phyloP scores from a whole-genome alignment of 2,888 invertebrate species.

The Mongoloraphidia duomilia region DNA sequence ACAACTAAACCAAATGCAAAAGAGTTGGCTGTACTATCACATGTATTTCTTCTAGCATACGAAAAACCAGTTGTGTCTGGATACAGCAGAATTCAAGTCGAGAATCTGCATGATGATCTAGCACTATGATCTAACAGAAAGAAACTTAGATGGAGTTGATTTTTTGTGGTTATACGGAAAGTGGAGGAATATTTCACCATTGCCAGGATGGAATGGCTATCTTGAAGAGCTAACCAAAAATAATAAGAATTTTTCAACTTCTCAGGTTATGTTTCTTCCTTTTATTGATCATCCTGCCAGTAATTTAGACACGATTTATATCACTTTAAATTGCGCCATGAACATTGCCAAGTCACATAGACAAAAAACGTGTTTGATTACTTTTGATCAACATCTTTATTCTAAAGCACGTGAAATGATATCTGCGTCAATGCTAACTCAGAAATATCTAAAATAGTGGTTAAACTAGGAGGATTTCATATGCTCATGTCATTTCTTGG shows the following conservation, averaged over 20 bases:
- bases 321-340: slow-evolving; percentile 13
- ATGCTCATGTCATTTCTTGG: slow-evolving; percentile 13
- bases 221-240: slow-evolving; percentile 19
- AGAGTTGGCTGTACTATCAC: slow-evolving; percentile 15
- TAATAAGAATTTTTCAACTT: slow-evolving; percentile 13
- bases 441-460: slow-evolving; percentile 13
- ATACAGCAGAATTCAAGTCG: slow-evolving; percentile 13
- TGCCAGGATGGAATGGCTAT: slow-evolving; percentile 24
- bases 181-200: slow-evolving; percentile 17
- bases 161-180: slow-evolving; percentile 19
- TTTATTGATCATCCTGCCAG: slow-evolving; percentile 10
- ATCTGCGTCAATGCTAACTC: slow-evolving; percentile 9
- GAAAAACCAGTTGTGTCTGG: slow-evolving; percentile 14
- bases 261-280: slow-evolving; percentile 11
- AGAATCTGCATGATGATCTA: slow-evolving; percentile 11
- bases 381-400: slow-evolving; percentile 14
- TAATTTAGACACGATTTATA: slow-evolving; percentile 15
- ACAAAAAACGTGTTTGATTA: slow-evolving; percentile 14
- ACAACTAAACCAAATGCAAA: slow-evolving; percentile 18
- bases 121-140: slow-evolving; percentile 5
- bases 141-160: slow-evolving; percentile 3
- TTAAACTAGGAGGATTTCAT: slow-evolving; percentile 8
- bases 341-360: slow-evolving; percentile 14
- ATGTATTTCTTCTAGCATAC: slow-evolving; percentile 14
- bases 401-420: slow-evolving; percentile 12